Evolutionary conservation across 2,888 invertebrate genomes (phyloP).

Genomic region (Tinea pellionella): DNA sequence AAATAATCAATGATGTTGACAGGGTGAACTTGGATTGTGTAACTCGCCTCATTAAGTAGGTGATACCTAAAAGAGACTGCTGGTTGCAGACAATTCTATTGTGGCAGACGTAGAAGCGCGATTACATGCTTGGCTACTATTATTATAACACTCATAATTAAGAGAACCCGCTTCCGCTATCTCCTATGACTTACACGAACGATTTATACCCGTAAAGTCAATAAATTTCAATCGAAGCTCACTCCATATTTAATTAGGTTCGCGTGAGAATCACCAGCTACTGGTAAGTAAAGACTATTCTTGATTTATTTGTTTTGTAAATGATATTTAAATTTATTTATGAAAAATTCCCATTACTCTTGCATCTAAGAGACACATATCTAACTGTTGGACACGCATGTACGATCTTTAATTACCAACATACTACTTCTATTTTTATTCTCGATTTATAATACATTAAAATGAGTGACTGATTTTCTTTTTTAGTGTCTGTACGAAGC

Average conservation of each 20-base stretch:
- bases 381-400: neutral
- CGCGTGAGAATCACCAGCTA: constrained; percentile 46
- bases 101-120: too few relatives aligned
- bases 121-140: too few relatives aligned
- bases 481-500: too few relatives aligned
- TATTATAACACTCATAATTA: neutral
- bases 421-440: too few relatives aligned
- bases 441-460: too few relatives aligned
- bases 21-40: too few relatives aligned
- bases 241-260: constrained; percentile 59
- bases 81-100: too few relatives aligned
- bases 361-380: neutral
- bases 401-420: too few relatives aligned
- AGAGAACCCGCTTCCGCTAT: neutral
- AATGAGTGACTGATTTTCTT: too few relatives aligned
- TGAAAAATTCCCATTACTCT: constrained; percentile 33
- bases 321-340: constrained; percentile 46
- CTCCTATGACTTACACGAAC: neutral
- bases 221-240: constrained; percentile 34
- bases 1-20: too few relatives aligned
- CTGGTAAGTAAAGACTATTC: constrained; percentile 22
- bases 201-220: constrained; percentile 4
- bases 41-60: too few relatives aligned
- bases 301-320: constrained; percentile 38
- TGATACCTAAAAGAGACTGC: too few relatives aligned